Percentiles rank a stretch among this genome's conserved stretches.
phyloP scores from a whole-genome alignment of 2,113 vertebrate genomes.

The Phycodurus eques region DNA sequence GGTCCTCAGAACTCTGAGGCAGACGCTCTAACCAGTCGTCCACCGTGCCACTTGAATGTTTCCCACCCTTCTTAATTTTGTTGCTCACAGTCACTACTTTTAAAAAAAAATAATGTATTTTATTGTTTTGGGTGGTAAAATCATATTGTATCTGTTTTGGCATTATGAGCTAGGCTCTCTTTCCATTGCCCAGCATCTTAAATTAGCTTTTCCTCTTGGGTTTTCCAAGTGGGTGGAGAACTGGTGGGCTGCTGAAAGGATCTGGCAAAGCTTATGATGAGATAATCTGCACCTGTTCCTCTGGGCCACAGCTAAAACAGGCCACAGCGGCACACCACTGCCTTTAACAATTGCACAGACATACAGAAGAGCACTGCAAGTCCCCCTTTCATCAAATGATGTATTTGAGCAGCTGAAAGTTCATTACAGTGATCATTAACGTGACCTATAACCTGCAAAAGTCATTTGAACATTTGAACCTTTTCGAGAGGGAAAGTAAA shows the following conservation, averaged over 20 bases:
- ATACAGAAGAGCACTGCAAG: neutral
- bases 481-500: too few relatives aligned
- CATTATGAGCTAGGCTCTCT: conserved; percentile 26
- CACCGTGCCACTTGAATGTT: neutral
- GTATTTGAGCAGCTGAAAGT: neutral
- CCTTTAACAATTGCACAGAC: conserved; percentile 39
- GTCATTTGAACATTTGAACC: too few relatives aligned
- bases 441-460: too few relatives aligned
- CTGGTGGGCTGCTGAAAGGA: conserved; percentile 60
- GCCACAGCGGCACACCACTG: conserved; percentile 34
- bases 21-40: too few relatives aligned
- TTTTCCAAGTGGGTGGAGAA: conserved; percentile 65
- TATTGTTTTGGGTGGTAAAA: conserved; percentile 1
- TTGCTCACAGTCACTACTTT: neutral
- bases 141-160: conserved; percentile 25
- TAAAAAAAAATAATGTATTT: neutral
- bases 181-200: conserved; percentile 57
- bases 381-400: neutral
- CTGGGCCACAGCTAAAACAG: conserved; percentile 61
- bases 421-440: neutral
- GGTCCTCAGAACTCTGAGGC: too few relatives aligned
- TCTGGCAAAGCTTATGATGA: conserved; percentile 63
- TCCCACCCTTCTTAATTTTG: neutral
- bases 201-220: conserved; percentile 59
- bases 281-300: conserved; percentile 74